Conservation (phyloP, 2,888 invertebrate species). For the Aphrophora alni region DNA sequence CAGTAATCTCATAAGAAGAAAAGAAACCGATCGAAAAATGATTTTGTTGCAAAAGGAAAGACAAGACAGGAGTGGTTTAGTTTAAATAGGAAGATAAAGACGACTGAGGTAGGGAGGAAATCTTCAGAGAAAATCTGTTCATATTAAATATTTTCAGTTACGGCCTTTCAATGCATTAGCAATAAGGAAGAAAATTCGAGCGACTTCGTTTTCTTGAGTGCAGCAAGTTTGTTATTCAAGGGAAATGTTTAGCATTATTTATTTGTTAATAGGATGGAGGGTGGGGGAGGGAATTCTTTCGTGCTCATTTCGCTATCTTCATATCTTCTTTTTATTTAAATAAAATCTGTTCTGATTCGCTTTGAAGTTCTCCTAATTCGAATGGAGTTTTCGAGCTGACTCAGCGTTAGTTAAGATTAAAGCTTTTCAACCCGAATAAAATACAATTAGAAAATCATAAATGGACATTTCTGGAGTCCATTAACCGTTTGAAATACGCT, state of each 20-base stretch:
- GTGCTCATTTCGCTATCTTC: neutral
- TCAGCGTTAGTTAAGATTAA: neutral
- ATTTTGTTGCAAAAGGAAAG: neutral
- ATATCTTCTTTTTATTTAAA: neutral
- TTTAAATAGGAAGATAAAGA: slow-evolving; percentile 2
- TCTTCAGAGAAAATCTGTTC: neutral
- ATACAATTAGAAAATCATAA: neutral
- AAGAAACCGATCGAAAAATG: slow-evolving; percentile 6
- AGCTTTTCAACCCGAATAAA: neutral
- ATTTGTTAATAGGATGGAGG: neutral
- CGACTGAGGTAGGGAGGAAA: neutral
- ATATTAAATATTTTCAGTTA: neutral
- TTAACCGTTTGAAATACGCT: neutral
- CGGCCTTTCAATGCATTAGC: neutral
- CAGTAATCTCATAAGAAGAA: neutral
- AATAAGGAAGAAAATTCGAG: neutral
- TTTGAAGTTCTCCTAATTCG: neutral
- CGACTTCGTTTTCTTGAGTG: neutral
- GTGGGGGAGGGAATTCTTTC: neutral
- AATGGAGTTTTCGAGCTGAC: neutral
- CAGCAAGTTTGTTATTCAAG: neutral
- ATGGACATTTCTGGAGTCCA: neutral
- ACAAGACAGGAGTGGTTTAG: neutral
- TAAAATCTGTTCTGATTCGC: neutral
- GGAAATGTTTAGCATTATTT: neutral